These are phyloP conservation scores for Aromia moschata DNA, from an alignment of 2,888 invertebrate species.

Conservation along the genomic window DNA sequence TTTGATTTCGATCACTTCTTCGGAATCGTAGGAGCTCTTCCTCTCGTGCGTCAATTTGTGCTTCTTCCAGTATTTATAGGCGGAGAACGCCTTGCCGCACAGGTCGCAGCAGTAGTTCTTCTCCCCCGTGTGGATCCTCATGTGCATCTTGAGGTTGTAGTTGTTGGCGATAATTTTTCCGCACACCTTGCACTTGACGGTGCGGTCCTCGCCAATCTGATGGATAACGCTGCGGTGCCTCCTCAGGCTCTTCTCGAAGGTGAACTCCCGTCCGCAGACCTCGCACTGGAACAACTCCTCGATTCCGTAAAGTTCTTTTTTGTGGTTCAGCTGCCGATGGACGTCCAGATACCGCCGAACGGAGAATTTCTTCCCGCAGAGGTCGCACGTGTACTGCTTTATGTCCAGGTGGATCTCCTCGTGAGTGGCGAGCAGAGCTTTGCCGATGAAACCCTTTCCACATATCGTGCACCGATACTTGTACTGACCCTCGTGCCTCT, in stretches of 20 bases:
- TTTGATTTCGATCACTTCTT: background rate
- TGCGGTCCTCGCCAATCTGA: constrained; percentile 50
- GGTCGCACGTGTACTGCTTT: constrained; percentile 53
- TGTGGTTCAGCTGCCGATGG: constrained; percentile 54
- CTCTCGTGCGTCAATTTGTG: constrained; percentile 42
- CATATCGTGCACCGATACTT: constrained; percentile 52
- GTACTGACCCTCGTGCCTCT: constrained; percentile 46
- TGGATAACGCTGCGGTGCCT: constrained; percentile 55
- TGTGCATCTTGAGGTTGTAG: constrained; percentile 55
- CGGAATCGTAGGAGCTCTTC: background rate
- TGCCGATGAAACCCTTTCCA: constrained; percentile 50
- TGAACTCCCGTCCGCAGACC: constrained; percentile 51
- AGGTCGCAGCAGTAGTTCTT: constrained; percentile 52
- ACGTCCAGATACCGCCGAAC: constrained; percentile 49
- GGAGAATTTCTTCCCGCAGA: constrained; percentile 54
- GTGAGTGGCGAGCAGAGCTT: constrained; percentile 48
- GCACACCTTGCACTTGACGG: constrained; percentile 51
- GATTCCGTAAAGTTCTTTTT: constrained; percentile 51
- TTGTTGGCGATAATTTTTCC: constrained; percentile 52
- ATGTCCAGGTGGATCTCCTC: constrained; percentile 54
- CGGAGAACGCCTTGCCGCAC: constrained; percentile 52
- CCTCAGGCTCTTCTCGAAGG: constrained; percentile 53
- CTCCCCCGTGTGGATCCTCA: constrained; percentile 54
- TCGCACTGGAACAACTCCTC: constrained; percentile 50
- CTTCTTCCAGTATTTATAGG: constrained; percentile 48